Evolutionary conservation across 2,888 invertebrate species (phyloP), one percentile per base, ranked within the genome.

Genomic region (Xylota sylvarum): DNA sequence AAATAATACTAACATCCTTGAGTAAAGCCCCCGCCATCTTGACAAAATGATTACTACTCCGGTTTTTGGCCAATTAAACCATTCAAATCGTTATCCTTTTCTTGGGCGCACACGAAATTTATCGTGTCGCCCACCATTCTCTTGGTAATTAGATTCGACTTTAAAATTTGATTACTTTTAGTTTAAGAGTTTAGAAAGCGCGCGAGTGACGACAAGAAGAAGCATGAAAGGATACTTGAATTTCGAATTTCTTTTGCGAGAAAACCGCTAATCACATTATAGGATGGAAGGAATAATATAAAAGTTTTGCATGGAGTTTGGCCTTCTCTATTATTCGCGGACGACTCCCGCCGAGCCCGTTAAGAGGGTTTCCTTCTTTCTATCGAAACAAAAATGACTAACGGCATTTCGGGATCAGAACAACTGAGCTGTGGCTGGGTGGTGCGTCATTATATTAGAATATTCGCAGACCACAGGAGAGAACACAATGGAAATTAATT

Each of bases 11-110:
- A 40, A 30, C 30, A n/a, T 43, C 43, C 9, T 56, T 56, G 30
- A 30, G n/a, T 7, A 6, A 32, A 32, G n/a, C 37, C 43, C 3
- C 48, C 14, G 56, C 50, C 79, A 48, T 74, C 69, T 69, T 69
- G 40, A 69, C 56, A 64, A 64, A 70, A 58, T 76, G 62, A 76
- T 76, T 76, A 58, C 43, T 9, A 14, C 43, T 40, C 58, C 58
- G 23, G 23, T 50, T 65, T 70, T 80, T 64, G 67, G 37, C 64
- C 79, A 79, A 84, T 64, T 74, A 69, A 72, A 74, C 79, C 74
- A 80, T 70, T 85, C 60, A 76, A 80, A 70, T 64, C 46, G 79
- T 84, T 79, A 79, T 85, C 79, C 84, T 65, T 70, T 76, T 74
- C 48, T 35, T 40, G 32, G 48, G 19, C 43, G 19, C 43, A 9